Evolutionary conservation across 2,888 invertebrate genomes (phyloP), one percentile per base, ranked within the genome.

Genomic region (Listrodromus nycthemerus): DNA sequence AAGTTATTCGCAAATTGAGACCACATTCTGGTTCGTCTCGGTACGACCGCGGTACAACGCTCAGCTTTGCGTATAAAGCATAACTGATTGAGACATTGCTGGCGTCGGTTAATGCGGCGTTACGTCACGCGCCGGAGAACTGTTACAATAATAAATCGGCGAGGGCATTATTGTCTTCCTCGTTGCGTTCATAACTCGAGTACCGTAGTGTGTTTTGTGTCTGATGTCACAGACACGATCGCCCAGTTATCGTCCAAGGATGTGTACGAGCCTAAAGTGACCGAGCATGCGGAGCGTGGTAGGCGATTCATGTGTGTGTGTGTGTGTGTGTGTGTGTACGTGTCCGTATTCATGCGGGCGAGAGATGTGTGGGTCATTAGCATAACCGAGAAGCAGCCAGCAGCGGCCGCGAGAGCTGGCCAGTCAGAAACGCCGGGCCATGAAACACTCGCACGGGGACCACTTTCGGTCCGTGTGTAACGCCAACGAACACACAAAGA

Each of bases 121-220:
- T 88, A 86, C 89, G 89, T 90, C 89, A 91, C 89, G 89, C 89
- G 84, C 79, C 79, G 76, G 81, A 85, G 80, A 86, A 82, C 87
- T 87, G 90, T 90, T 91, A 88, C 88, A 88, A 89, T 89, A 87
- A 91, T 90, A 91, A 92, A 92, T 92, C 91, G 90, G 88, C 85
- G 84, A 88, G 87, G 85, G 87, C 86, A 85, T 89, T 85, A 90
- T 90, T 91, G 89, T 91, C 85, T 83, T 86, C 87, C 85, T 85
- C 76, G 85, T 85, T 79, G 84, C 79, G 80, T 84, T 66, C 86
- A 82, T 87, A 85, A 85, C 84, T 80, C 85, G 79, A 77, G 66
- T 58, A 69, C 70, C 27, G 58, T 74, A 58, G 63, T 69, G 16
- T 69, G 73, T 71, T 45, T 41, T 66, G 78, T 50, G 70, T 70